phyloP scores from a whole-genome alignment of 1,140 invertebrate species.

The Centruroides sculpturatus region DNA sequence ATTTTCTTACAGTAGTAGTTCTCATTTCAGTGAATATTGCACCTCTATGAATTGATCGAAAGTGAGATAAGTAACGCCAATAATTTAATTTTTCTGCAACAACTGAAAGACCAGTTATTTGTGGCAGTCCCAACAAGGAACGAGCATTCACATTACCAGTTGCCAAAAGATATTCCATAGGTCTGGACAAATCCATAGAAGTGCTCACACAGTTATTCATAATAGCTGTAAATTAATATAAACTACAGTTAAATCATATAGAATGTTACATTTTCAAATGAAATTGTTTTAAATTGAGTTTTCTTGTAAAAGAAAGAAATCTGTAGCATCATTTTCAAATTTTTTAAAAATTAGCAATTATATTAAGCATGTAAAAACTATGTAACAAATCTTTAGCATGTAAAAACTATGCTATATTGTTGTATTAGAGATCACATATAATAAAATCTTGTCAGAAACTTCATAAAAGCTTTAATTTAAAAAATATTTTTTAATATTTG shows the following conservation, averaged over 20 bases:
- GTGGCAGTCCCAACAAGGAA: slow-evolving; percentile 63
- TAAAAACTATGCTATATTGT: too few relatives aligned
- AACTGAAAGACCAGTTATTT: slow-evolving; percentile 71
- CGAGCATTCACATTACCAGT: slow-evolving; percentile 71
- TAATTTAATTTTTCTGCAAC: slow-evolving; percentile 94
- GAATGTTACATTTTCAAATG: too few relatives aligned
- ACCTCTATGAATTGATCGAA: slow-evolving; percentile 85
- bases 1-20: slow-evolving; percentile 82
- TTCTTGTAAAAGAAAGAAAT: too few relatives aligned
- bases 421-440: too few relatives aligned
- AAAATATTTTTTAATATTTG: too few relatives aligned
- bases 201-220: slow-evolving; percentile 36
- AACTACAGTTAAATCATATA: slow-evolving; percentile 1
- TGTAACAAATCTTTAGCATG: too few relatives aligned
- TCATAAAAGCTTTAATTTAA: too few relatives aligned
- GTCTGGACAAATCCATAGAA: slow-evolving; percentile 27
- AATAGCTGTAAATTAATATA: slow-evolving; percentile 33
- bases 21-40: slow-evolving; percentile 92
- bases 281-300: too few relatives aligned
- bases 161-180: slow-evolving; percentile 53
- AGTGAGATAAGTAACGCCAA: slow-evolving; percentile 93
- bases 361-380: too few relatives aligned
- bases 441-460: too few relatives aligned
- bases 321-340: too few relatives aligned
- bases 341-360: too few relatives aligned